Evolutionary conservation across 1,140 invertebrate species (phyloP), one percentile per base, ranked within the genome.

Genomic region (Neodiprion virginianus): DNA sequence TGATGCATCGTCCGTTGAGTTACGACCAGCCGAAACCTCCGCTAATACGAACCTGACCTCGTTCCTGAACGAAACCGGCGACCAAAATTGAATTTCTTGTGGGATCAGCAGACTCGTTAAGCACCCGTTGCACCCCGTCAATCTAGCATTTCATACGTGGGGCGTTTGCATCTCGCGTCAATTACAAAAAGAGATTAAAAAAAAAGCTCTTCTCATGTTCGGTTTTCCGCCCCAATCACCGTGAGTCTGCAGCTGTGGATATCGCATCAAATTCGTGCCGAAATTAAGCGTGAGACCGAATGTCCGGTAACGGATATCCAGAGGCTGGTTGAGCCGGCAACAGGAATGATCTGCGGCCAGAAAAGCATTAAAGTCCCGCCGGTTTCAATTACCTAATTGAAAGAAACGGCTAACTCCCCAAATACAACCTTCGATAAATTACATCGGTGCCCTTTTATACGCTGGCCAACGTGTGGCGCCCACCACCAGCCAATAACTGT

Each of bases 301-400:
- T 61, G 8, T 14, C 11, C 53, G 53, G 11, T 14, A 12, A 17
- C 11, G 11, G 5, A 17, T 17, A 61, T 61, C 53, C 7, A 61
- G 28, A 40, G 28, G 53, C n/a, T 12, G 53, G 11, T 12, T 17
- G 53, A 17, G 53, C 11, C 53, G 53, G 53, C 53, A 8, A 5
- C 28, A 40, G 28, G 53, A 17, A 9, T 61, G 53, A 17, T 40
- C 28, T 40, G 28, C 28, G n/a, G 11, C 53, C 53, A 12, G 53
- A 61, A 61, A 61, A 61, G 11, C 11, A 61, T 61, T 61, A 12
- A 17, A 77, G 67, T 76, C 75, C 73, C 68, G 78, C 74, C 77
- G 74, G 69, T 85, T 85, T 82, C 81, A 84, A 85, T 85, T 85
- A 85, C 80, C 80, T 85, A 85, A 86, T 85, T 85, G 84, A 84